These are phyloP conservation scores for Cheilosia impressa DNA, from an alignment of 2,888 invertebrate species.

Conservation along the genomic window DNA sequence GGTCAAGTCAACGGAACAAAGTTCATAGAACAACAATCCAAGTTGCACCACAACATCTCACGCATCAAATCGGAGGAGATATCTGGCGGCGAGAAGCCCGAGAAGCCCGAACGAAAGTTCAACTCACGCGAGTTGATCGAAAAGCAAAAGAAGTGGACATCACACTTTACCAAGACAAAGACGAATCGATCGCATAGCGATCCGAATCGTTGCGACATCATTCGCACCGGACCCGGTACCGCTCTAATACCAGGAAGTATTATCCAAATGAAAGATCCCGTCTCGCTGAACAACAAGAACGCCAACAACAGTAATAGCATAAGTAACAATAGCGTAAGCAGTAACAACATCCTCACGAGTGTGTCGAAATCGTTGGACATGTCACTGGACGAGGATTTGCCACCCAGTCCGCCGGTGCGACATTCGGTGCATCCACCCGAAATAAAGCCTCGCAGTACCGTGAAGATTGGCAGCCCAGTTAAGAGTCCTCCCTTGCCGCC, in stretches of 20 bases:
- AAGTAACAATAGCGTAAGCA: conserved; percentile 69
- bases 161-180: conserved; percentile 93
- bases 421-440: conserved; percentile 82
- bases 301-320: conserved; percentile 65
- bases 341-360: conserved; percentile 60
- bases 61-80: conserved; percentile 86
- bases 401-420: conserved; percentile 81
- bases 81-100: conserved; percentile 86
- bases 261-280: conserved; percentile 79
- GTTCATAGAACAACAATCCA: conserved; percentile 79
- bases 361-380: conserved; percentile 71
- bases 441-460: conserved; percentile 82
- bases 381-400: conserved; percentile 77
- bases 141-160: conserved; percentile 96
- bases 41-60: conserved; percentile 84
- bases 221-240: conserved; percentile 84
- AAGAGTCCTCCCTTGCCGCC: conserved; percentile 83
- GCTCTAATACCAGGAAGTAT: conserved; percentile 84
- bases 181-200: conserved; percentile 87
- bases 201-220: conserved; percentile 85
- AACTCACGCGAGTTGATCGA: conserved; percentile 94
- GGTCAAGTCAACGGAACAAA: conserved; percentile 83
- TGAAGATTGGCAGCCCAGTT: conserved; percentile 82
- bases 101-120: conserved; percentile 92
- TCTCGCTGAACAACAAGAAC: conserved; percentile 60